Percentiles rank a stretch among this genome's conserved stretches.
These are phyloP conservation scores for Pseudoips prasinana DNA, from an alignment of 2,888 invertebrate species.

Conservation along the genomic window DNA sequence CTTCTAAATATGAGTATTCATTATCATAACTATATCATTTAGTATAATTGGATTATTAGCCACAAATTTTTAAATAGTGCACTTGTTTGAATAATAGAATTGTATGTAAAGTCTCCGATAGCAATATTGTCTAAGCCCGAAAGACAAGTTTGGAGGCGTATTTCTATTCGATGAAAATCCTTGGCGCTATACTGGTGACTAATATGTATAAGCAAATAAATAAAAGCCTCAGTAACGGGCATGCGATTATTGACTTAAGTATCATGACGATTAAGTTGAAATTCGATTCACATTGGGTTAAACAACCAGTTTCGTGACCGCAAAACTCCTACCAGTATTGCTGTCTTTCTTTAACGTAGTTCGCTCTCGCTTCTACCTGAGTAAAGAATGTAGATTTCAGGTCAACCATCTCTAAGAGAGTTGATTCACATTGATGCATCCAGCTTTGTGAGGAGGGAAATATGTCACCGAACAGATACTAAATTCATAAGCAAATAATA, in stretches of 20 bases:
- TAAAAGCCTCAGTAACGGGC: slow-evolving; percentile 31
- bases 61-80: too few relatives aligned
- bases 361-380: slow-evolving; percentile 41
- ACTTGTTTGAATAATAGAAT: too few relatives aligned
- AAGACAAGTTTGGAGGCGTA: neutral
- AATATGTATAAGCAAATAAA: slow-evolving; percentile 48
- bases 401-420: slow-evolving; percentile 49
- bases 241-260: slow-evolving; percentile 40
- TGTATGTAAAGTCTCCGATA: too few relatives aligned
- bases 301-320: slow-evolving; percentile 67
- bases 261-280: slow-evolving; percentile 32
- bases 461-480: too few relatives aligned
- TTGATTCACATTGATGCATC: slow-evolving; percentile 18
- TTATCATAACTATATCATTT: too few relatives aligned
- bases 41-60: too few relatives aligned
- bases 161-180: slow-evolving; percentile 32
- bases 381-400: slow-evolving; percentile 54
- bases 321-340: slow-evolving; percentile 45
- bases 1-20: too few relatives aligned
- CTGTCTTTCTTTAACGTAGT: slow-evolving; percentile 31
- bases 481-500: too few relatives aligned
- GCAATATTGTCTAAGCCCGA: too few relatives aligned
- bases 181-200: slow-evolving; percentile 45
- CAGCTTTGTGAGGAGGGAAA: neutral
- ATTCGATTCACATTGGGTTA: slow-evolving; percentile 36